Percentiles rank a stretch among this genome's conserved stretches.
These are phyloP conservation scores for Coregonus sp. DNA, from an alignment of 2,797 vertebrate genomes.

Conservation along the genomic window DNA sequence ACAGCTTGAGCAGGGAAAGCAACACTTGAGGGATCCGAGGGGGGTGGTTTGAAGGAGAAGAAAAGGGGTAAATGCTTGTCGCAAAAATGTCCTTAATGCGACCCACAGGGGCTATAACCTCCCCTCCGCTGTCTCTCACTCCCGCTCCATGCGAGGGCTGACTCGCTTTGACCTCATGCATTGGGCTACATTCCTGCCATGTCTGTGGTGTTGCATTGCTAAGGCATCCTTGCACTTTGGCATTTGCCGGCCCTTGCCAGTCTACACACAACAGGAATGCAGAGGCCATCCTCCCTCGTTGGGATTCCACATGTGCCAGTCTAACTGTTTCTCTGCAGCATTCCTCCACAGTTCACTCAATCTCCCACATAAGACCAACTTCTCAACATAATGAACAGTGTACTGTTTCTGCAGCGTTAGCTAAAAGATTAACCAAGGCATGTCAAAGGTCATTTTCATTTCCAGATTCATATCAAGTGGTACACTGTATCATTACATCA, in stretches of 20 bases:
- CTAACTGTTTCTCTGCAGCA: neutral
- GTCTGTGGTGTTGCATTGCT: constrained; percentile 27
- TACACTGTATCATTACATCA: neutral
- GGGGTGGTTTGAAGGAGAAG: neutral
- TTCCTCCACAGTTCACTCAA: neutral
- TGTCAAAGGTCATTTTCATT: neutral
- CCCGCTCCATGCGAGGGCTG: neutral
- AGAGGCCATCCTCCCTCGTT: neutral
- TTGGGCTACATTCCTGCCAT: constrained; percentile 40
- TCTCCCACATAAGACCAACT: neutral
- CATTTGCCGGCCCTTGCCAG: constrained; percentile 13
- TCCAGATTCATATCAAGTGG: neutral
- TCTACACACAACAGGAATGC: constrained; percentile 22
- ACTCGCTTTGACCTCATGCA: constrained; percentile 23
- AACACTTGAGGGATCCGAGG: neutral
- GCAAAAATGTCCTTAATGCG: neutral
- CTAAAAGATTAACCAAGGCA: neutral
- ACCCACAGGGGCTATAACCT: neutral
- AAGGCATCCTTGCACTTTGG: constrained; percentile 18
- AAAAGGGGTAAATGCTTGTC: neutral
- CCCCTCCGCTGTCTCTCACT: neutral
- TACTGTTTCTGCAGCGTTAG: neutral
- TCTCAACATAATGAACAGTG: neutral
- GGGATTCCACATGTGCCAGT: neutral
- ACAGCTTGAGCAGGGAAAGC: constrained; percentile 13